These are phyloP conservation scores for Antigone vipio DNA, from an alignment of 2,113 vertebrate genomes.

Conservation along the genomic window DNA sequence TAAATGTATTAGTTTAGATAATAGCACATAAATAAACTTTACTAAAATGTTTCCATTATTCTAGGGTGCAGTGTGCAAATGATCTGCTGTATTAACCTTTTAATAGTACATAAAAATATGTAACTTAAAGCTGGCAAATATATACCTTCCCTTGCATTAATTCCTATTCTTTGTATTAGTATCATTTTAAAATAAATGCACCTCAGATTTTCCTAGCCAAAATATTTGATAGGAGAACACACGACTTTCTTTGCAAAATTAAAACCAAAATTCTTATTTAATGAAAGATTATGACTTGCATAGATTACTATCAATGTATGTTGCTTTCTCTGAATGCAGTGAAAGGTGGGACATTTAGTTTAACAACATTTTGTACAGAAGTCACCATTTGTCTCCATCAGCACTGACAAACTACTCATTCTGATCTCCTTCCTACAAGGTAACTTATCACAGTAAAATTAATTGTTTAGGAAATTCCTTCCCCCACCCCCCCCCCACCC, in stretches of 20 bases:
- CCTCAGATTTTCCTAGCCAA: not conserved
- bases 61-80: not conserved
- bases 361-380: not conserved
- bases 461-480: not conserved
- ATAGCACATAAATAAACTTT: slow-evolving; percentile 41
- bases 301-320: not conserved
- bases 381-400: not conserved
- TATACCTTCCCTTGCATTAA: not conserved
- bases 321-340: not conserved
- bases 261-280: not conserved
- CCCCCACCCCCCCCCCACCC: too few species aligned
- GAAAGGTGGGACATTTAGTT: not conserved
- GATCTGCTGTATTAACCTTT: not conserved
- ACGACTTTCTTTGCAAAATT: not conserved
- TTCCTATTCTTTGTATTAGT: not conserved
- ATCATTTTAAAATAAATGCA: not conserved
- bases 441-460: not conserved
- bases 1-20: slow-evolving; percentile 68
- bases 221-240: not conserved
- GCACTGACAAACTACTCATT: not conserved
- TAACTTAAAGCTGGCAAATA: not conserved
- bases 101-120: not conserved
- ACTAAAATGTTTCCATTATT: slow-evolving; percentile 9
- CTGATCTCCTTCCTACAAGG: not conserved
- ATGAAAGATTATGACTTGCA: not conserved